Evolutionary conservation across 1,140 invertebrate species (phyloP).

Genomic region (Drusus annulatus): DNA sequence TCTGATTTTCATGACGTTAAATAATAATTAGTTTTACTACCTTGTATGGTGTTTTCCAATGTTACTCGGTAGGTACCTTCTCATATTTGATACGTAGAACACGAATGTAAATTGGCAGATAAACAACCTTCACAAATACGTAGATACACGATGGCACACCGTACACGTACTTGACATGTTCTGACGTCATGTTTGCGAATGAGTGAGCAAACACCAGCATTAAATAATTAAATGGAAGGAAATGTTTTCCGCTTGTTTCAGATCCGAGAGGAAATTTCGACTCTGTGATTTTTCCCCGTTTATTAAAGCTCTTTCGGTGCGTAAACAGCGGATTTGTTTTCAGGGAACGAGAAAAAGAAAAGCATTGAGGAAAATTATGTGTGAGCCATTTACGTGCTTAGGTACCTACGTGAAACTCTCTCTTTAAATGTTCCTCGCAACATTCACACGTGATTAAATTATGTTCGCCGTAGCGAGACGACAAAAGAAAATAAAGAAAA

Average conservation of each 20-base stretch:
- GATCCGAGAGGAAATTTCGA: background rate
- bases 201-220: background rate
- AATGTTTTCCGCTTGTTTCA: constrained; percentile 13
- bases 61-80: too few relatives aligned
- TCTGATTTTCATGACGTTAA: too few relatives aligned
- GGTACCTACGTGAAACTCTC: too few relatives aligned
- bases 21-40: too few relatives aligned
- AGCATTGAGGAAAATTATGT: too few relatives aligned
- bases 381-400: too few relatives aligned
- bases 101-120: constrained; percentile 31
- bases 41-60: too few relatives aligned
- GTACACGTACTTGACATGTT: background rate
- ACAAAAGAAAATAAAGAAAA: too few relatives aligned
- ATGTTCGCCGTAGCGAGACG: too few relatives aligned
- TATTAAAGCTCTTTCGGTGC: background rate
- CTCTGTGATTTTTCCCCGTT: background rate
- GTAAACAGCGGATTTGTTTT: background rate
- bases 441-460: too few relatives aligned
- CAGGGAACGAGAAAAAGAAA: background rate
- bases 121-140: background rate
- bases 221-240: constrained; percentile 14
- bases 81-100: background rate
- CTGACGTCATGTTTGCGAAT: constrained; percentile 9
- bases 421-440: too few relatives aligned
- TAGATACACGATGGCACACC: too few relatives aligned